phyloP scores from a whole-genome alignment of 1,140 invertebrate species.

The Notospermus geniculatus region DNA sequence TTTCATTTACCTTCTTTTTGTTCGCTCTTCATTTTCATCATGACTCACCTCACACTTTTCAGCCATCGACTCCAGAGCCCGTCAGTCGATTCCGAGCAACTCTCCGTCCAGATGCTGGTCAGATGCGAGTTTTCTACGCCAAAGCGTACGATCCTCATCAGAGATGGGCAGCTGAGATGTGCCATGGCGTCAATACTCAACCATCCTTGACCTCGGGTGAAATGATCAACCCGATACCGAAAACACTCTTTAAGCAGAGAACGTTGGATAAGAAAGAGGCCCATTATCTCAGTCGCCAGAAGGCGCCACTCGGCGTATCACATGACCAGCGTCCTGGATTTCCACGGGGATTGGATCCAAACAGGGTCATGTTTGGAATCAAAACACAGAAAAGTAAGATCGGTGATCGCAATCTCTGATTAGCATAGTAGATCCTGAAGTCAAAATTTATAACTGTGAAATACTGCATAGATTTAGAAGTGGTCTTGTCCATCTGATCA shows the following conservation, averaged over 20 bases:
- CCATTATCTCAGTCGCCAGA: constrained; percentile 41
- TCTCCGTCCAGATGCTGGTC: constrained; percentile 45
- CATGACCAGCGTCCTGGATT: constrained; percentile 41
- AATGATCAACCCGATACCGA: constrained; percentile 47
- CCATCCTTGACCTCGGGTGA: constrained; percentile 36
- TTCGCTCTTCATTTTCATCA: too few species aligned
- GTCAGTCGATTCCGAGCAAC: constrained; percentile 46
- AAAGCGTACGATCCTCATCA: constrained; percentile 49
- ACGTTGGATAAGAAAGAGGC: constrained; percentile 43
- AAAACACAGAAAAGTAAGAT: constrained; percentile 43
- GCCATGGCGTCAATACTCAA: constrained; percentile 47
- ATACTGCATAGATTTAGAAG: neutral
- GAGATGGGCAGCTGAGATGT: constrained; percentile 48
- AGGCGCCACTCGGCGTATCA: constrained; percentile 46
- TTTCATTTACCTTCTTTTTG: too few species aligned
- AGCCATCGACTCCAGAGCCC: constrained; percentile 47
- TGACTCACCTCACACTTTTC: too few species aligned
- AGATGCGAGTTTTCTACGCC: constrained; percentile 50
- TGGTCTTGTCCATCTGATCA: too few species aligned
- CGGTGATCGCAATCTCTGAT: too few species aligned
- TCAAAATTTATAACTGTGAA: neutral
- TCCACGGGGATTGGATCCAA: constrained; percentile 37
- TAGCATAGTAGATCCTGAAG: neutral
- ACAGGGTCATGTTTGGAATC: constrained; percentile 49
- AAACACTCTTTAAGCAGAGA: constrained; percentile 46